These are phyloP conservation scores for Campylorhamphus procurvoides DNA, from an alignment of 2,113 vertebrate species.

Conservation along the genomic window DNA sequence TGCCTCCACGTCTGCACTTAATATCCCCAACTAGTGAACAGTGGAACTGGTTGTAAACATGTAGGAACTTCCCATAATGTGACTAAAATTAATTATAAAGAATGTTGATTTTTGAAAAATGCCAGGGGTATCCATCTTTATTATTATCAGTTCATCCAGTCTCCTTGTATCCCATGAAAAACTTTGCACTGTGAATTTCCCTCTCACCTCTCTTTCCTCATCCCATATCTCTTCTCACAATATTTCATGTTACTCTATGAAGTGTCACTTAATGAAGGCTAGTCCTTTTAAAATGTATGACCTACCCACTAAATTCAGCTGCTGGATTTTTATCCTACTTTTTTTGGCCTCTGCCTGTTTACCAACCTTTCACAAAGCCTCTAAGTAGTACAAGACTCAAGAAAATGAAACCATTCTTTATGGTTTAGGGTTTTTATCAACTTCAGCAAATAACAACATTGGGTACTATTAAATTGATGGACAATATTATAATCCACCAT, in stretches of 20 bases:
- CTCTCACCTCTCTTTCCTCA: background rate
- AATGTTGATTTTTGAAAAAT: background rate
- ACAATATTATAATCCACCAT: background rate
- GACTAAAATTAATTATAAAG: background rate
- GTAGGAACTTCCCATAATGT: background rate
- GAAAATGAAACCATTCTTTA: background rate
- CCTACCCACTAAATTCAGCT: background rate
- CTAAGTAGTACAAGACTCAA: background rate
- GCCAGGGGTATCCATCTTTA: background rate
- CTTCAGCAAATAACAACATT: background rate
- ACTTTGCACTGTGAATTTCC: background rate
- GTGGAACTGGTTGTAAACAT: background rate
- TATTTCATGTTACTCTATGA: background rate
- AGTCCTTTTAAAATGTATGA: background rate
- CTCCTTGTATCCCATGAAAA: background rate
- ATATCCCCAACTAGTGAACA: background rate
- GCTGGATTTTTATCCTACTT: background rate
- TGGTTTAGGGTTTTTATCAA: background rate
- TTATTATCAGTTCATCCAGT: background rate
- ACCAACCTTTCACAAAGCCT: background rate
- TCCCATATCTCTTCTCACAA: background rate
- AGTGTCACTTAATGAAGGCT: background rate
- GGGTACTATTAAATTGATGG: background rate
- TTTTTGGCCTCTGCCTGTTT: background rate
- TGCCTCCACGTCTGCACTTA: background rate